These are phyloP conservation scores for Achatina immaculata DNA, from an alignment of 1,140 invertebrate genomes.

Conservation along the genomic window DNA sequence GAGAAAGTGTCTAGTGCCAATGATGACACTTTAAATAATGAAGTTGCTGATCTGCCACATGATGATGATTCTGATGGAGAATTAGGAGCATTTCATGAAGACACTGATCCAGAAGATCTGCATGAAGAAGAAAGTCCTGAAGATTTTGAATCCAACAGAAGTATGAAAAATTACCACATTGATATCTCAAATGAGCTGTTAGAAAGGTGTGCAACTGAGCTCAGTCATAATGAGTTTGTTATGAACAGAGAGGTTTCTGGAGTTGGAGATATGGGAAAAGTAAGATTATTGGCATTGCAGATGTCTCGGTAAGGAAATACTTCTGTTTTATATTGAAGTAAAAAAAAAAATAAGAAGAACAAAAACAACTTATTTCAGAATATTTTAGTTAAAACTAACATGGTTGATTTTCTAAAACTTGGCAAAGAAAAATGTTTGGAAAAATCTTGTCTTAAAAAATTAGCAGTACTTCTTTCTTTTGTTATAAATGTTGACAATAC, in stretches of 20 bases:
- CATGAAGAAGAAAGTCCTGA: conserved; percentile 44
- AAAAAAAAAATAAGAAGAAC: too few relatives aligned
- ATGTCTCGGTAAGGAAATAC: conserved; percentile 50
- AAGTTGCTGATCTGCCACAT: conserved; percentile 38
- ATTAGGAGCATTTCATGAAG: conserved; percentile 26
- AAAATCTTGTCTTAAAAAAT: too few relatives aligned
- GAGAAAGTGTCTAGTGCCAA: background rate
- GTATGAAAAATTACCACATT: conserved; percentile 61
- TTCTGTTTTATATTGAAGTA: too few relatives aligned
- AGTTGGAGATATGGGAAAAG: conserved; percentile 53
- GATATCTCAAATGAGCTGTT: conserved; percentile 62
- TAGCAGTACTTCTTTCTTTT: background rate
- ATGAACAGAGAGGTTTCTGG: conserved; percentile 51
- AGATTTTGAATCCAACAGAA: conserved; percentile 64
- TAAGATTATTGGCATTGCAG: conserved; percentile 55
- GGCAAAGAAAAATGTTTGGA: too few relatives aligned
- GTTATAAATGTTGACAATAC: background rate
- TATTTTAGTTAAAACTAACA: too few relatives aligned
- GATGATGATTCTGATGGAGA: conserved; percentile 30
- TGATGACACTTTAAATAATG: background rate
- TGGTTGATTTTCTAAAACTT: too few relatives aligned
- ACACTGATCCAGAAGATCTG: conserved; percentile 36
- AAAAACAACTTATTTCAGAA: too few relatives aligned
- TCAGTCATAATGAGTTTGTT: conserved; percentile 65
- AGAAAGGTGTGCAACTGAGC: conserved; percentile 64